Evolutionary conservation across 2,113 vertebrate genomes (phyloP).

Genomic region (Seriola aureovittata): DNA sequence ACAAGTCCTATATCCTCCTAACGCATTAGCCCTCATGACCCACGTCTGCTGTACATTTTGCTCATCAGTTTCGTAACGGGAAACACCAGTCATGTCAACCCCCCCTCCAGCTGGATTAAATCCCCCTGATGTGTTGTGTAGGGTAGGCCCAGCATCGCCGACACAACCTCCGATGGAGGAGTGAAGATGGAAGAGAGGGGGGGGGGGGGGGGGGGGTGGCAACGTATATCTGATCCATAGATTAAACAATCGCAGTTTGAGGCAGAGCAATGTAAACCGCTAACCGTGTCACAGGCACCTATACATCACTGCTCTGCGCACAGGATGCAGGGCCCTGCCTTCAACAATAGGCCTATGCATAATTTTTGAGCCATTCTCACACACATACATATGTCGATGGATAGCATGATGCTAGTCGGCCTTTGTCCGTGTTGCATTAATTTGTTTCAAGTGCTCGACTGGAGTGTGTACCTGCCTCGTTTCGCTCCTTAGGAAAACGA

Average conservation of each 20-base stretch:
- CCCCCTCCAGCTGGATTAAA: slow-evolving; percentile 60
- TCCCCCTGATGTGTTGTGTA: slow-evolving; percentile 51
- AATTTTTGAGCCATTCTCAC: slow-evolving; percentile 56
- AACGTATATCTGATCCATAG: slow-evolving; percentile 56
- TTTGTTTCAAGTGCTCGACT: slow-evolving; percentile 19
- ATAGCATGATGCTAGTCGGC: slow-evolving; percentile 78
- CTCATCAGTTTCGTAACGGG: slow-evolving; percentile 70
- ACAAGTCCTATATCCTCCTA: slow-evolving; percentile 42
- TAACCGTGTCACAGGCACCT: slow-evolving; percentile 34
- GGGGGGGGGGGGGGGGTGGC: not conserved
- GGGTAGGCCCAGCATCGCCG: slow-evolving; percentile 58
- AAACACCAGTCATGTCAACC: slow-evolving; percentile 51
- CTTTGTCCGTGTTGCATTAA: slow-evolving; percentile 69
- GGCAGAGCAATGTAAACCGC: slow-evolving; percentile 29
- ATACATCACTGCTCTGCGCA: slow-evolving; percentile 62
- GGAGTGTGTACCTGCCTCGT: slow-evolving; percentile 13
- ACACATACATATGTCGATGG: slow-evolving; percentile 50
- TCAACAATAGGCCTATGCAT: slow-evolving; percentile 74
- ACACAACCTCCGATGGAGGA: slow-evolving; percentile 47
- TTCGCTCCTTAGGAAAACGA: slow-evolving; percentile 19
- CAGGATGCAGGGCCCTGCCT: slow-evolving; percentile 73
- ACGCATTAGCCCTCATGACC: slow-evolving; percentile 35
- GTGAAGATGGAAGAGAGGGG: not conserved
- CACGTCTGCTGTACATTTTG: slow-evolving; percentile 59
- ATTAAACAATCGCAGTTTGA: slow-evolving; percentile 52